A percentile compares a stretch with the other conserved stretches of the same genome.
Conservation (phyloP, 2,888 invertebrate genomes). For the Thelaira solivaga region DNA sequence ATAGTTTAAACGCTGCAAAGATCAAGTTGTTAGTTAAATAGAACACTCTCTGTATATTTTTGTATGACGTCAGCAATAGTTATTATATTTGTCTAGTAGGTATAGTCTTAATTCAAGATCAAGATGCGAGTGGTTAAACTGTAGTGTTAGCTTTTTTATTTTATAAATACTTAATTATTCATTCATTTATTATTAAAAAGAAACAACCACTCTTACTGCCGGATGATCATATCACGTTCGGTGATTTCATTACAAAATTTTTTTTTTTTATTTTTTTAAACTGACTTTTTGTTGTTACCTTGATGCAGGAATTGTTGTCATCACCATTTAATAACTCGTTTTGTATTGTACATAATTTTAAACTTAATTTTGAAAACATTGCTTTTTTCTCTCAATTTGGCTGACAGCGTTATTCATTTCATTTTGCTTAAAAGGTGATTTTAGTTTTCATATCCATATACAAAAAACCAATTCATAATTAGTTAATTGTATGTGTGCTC, state of each 20-base stretch:
- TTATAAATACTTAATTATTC: neutral
- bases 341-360: constrained; percentile 34
- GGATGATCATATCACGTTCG: constrained; percentile 17
- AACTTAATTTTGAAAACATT: constrained; percentile 42
- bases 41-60: too few relatives aligned
- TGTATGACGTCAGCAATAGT: too few relatives aligned
- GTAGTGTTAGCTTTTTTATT: too few relatives aligned
- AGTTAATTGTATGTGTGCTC: neutral
- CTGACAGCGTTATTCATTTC: neutral
- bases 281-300: constrained; percentile 11
- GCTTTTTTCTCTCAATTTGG: neutral
- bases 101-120: too few relatives aligned
- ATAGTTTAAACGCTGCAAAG: too few relatives aligned
- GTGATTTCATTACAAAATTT: neutral
- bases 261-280: neutral
- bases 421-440: constrained; percentile 31
- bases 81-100: too few relatives aligned
- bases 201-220: neutral
- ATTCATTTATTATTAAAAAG: neutral
- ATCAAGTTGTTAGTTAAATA: too few relatives aligned
- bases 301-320: constrained; percentile 33
- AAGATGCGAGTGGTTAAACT: too few relatives aligned
- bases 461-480: neutral
- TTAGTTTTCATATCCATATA: constrained; percentile 25
- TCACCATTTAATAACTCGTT: constrained; percentile 18